Evolutionary conservation across 2,797 vertebrate genomes (phyloP).

Genomic region (Anisognathus igniventris): DNA sequence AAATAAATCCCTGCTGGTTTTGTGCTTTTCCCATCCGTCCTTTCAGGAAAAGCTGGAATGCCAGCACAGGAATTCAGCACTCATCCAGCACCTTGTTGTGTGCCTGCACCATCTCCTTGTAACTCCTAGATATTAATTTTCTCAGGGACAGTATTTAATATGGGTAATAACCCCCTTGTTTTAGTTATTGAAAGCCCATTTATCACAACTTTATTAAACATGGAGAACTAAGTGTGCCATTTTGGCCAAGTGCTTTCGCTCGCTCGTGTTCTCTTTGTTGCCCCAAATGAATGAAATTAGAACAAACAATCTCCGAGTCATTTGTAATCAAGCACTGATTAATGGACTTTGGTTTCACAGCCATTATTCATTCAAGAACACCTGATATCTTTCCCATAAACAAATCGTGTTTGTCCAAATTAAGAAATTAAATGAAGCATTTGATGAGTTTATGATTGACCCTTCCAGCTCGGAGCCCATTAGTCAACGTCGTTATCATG

Average conservation of each 20-base stretch:
- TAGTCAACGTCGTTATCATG: constrained; percentile 90
- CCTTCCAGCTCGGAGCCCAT: constrained; percentile 89
- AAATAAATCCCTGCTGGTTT: neutral
- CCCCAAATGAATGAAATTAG: constrained; percentile 99
- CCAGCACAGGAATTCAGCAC: neutral
- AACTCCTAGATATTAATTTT: constrained; percentile 27
- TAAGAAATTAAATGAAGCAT: constrained; percentile 99
- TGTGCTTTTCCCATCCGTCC: neutral
- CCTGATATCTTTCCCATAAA: constrained; percentile 99
- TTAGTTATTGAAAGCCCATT: constrained; percentile 89
- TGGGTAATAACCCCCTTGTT: constrained; percentile 85
- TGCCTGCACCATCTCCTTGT: neutral
- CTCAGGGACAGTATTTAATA: constrained; percentile 21
- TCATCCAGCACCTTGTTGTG: neutral
- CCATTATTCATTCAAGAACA: constrained; percentile 97
- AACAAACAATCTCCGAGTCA: constrained; percentile 97
- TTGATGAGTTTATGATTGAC: constrained; percentile 99
- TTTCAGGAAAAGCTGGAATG: neutral
- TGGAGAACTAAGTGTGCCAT: constrained; percentile 84
- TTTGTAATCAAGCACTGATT: constrained; percentile 98
- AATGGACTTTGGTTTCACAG: constrained; percentile 94
- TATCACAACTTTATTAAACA: constrained; percentile 93
- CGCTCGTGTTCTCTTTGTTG: constrained; percentile 95
- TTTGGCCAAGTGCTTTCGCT: constrained; percentile 86
- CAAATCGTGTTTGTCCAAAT: constrained; percentile 99